Evolutionary conservation across 1,140 invertebrate species (phyloP).

Genomic region (Matsumurasca onukii): DNA sequence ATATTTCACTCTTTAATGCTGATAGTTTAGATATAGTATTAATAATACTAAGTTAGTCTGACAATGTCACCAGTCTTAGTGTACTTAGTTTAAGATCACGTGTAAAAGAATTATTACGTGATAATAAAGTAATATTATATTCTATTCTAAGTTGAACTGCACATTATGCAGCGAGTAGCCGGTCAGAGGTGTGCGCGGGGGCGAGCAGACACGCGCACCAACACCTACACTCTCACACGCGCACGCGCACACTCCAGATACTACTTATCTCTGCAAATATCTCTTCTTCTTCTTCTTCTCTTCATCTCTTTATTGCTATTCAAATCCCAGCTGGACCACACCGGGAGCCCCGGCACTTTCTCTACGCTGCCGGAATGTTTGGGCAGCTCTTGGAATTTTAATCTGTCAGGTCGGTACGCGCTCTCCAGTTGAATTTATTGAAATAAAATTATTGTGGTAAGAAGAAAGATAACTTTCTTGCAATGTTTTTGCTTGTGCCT

Average conservation of each 20-base stretch:
- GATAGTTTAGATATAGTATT: too few relatives aligned
- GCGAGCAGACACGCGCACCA: background rate
- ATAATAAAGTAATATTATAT: too few relatives aligned
- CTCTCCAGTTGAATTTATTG: background rate
- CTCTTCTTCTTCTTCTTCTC: background rate
- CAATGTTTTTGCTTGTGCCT: background rate
- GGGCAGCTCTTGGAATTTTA: background rate
- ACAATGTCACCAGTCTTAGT: too few relatives aligned
- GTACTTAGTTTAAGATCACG: too few relatives aligned
- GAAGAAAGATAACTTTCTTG: background rate
- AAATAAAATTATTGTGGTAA: background rate
- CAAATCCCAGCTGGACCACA: slow-evolving; percentile 16
- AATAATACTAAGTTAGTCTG: too few relatives aligned
- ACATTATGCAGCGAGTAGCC: too few relatives aligned
- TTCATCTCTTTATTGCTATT: slow-evolving; percentile 23
- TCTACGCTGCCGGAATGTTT: background rate
- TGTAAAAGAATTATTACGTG: too few relatives aligned
- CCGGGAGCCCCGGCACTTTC: slow-evolving; percentile 9
- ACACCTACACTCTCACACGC: background rate
- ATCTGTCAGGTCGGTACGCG: background rate
- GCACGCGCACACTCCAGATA: background rate
- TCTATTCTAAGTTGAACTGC: too few relatives aligned
- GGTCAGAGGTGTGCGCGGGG: too few relatives aligned
- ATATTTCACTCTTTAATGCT: too few relatives aligned
- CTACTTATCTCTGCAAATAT: slow-evolving; percentile 19